phyloP scores from a whole-genome alignment of 2,113 vertebrate species.

The Oncorhynchus mykiss region DNA sequence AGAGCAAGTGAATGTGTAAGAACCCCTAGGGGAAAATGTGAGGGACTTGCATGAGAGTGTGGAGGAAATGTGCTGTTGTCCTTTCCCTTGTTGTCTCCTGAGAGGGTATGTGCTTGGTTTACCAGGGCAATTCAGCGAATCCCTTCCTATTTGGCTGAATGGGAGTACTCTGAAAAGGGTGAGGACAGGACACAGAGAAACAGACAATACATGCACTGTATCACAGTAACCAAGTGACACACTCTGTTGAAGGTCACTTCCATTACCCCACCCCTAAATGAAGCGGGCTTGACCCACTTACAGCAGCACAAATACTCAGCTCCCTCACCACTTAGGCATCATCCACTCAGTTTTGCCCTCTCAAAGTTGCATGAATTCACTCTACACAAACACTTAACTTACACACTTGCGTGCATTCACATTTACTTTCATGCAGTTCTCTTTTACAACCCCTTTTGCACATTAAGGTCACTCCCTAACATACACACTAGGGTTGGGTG shows the following conservation, averaged over 20 bases:
- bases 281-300: slow-evolving; percentile 53
- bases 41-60: background rate
- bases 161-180: too few species aligned
- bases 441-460: too few species aligned
- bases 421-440: too few species aligned
- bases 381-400: background rate
- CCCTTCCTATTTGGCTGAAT: too few species aligned
- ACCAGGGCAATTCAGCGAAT: too few species aligned
- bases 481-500: too few species aligned
- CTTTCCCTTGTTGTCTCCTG: slow-evolving; percentile 22
- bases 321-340: too few species aligned
- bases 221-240: background rate
- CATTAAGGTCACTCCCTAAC: too few species aligned
- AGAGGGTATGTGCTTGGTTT: slow-evolving; percentile 13
- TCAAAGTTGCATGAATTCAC: too few species aligned
- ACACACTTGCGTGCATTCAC: slow-evolving; percentile 19
- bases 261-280: slow-evolving; percentile 17
- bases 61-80: slow-evolving; percentile 12
- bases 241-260: slow-evolving; percentile 32
- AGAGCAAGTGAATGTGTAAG: slow-evolving; percentile 8
- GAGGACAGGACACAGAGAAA: too few species aligned
- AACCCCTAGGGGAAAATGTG: background rate
- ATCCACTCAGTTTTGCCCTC: too few species aligned
- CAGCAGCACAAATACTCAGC: slow-evolving; percentile 6
- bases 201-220: too few species aligned